A percentile compares a stretch with the other conserved stretches of the same genome.
These are phyloP conservation scores for Percina caprodes DNA, from an alignment of 2,113 vertebrate species.

Conservation along the genomic window DNA sequence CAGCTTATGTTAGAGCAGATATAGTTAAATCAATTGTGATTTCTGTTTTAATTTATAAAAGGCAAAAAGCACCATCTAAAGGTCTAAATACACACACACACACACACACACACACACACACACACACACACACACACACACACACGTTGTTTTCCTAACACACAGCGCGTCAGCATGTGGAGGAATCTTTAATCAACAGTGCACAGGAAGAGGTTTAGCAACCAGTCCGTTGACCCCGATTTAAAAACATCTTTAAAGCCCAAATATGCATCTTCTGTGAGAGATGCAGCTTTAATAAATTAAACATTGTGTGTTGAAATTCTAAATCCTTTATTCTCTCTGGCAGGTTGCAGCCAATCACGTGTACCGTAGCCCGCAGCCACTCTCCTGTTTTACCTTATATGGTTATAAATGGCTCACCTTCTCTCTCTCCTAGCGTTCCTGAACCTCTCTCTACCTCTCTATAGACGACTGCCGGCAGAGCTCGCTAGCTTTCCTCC, in stretches of 20 bases:
- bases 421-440: neutral
- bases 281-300: neutral
- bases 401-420: slow-evolving; percentile 49
- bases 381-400: slow-evolving; percentile 48
- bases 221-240: neutral
- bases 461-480: neutral
- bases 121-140: neutral
- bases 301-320: neutral
- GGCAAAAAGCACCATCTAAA: neutral
- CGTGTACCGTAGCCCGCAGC: neutral
- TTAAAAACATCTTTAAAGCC: neutral
- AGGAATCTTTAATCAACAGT: neutral
- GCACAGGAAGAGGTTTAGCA: neutral
- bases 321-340: neutral
- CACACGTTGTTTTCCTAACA: too few species aligned
- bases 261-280: neutral
- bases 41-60: neutral
- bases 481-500: slow-evolving; percentile 5
- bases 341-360: slow-evolving; percentile 9
- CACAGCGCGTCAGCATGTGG: neutral
- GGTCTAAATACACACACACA: too few species aligned
- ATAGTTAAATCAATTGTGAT: neutral
- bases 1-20: too few species aligned
- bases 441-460: neutral
- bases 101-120: too few species aligned